Percentiles rank a stretch among this genome's conserved stretches.
Conservation (phyloP, 2,888 invertebrate species). For the Eupithecia exiguata region DNA sequence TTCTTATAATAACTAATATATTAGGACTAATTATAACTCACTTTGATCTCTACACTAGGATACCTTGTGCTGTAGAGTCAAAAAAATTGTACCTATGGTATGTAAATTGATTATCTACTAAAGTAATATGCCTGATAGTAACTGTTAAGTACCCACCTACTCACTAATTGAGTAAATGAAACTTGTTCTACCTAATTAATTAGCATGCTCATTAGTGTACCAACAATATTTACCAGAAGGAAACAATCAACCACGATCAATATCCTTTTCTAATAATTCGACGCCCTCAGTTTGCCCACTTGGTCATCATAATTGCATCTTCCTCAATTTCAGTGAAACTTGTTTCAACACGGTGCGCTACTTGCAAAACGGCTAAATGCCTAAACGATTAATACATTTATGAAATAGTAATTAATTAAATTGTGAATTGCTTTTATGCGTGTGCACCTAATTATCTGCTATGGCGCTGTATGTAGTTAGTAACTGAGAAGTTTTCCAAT, state of each 20-base stretch:
- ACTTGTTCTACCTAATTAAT: not conserved
- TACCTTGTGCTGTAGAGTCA: too few species aligned
- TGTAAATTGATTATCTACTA: too few species aligned
- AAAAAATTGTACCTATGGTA: too few species aligned
- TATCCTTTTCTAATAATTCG: conserved; percentile 8
- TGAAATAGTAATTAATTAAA: conserved; percentile 14
- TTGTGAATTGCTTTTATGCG: not conserved
- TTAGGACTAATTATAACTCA: too few species aligned
- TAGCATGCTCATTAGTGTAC: not conserved
- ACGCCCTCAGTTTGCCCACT: not conserved
- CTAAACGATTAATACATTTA: conserved; percentile 4
- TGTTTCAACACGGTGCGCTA: not conserved
- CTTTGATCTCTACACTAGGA: too few species aligned
- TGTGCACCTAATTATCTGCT: not conserved
- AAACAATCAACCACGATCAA: conserved; percentile 2
- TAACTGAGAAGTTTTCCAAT: too few species aligned
- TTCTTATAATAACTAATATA: too few species aligned
- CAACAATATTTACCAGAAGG: not conserved
- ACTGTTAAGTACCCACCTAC: too few species aligned
- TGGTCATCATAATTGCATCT: conserved; percentile 5
- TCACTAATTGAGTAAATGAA: not conserved
- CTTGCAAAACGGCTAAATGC: conserved; percentile 6
- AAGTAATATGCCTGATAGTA: too few species aligned
- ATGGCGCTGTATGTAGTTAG: not conserved
- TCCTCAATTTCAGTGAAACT: conserved; percentile 24